A percentile compares a stretch with the other conserved stretches of the same genome.
phyloP scores from a whole-genome alignment of 2,113 vertebrate species.

The Toxostoma redivivum region DNA sequence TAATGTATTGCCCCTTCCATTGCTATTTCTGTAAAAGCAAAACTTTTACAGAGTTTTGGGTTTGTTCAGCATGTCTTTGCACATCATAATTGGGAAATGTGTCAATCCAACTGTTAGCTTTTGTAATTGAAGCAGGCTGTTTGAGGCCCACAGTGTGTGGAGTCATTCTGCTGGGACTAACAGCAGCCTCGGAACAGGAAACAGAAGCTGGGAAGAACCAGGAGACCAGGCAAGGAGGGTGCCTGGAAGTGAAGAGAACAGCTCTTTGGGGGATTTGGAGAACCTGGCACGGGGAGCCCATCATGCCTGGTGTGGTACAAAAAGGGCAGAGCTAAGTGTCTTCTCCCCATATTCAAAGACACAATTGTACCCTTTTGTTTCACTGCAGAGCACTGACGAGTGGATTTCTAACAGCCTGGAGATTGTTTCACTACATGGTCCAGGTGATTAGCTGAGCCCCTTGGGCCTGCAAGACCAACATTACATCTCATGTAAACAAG shows the following conservation, averaged over 20 bases:
- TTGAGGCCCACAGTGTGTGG: background rate
- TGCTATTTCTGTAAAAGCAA: background rate
- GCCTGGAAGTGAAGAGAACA: background rate
- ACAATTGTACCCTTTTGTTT: background rate
- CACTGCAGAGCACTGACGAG: background rate
- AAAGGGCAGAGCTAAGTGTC: background rate
- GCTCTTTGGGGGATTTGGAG: background rate
- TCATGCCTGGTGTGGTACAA: fast-evolving
- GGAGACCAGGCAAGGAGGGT: background rate
- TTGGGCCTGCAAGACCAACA: background rate
- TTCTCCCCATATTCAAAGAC: background rate
- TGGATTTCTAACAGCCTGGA: background rate
- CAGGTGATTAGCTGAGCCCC: background rate
- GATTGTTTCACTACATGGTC: background rate
- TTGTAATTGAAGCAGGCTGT: background rate
- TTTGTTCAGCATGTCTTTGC: background rate
- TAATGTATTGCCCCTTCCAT: background rate
- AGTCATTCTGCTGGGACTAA: background rate
- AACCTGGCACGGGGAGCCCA: fast-evolving
- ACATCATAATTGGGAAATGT: conserved; percentile 41
- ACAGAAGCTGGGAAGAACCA: background rate
- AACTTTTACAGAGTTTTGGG: background rate
- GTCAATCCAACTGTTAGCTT: background rate
- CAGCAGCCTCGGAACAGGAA: background rate
- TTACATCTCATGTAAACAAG: background rate